Evolutionary conservation across 37 sponge, comb jelly and placozoan genomes (phyloP).

Genomic region (Lycopodina hypogea): DNA sequence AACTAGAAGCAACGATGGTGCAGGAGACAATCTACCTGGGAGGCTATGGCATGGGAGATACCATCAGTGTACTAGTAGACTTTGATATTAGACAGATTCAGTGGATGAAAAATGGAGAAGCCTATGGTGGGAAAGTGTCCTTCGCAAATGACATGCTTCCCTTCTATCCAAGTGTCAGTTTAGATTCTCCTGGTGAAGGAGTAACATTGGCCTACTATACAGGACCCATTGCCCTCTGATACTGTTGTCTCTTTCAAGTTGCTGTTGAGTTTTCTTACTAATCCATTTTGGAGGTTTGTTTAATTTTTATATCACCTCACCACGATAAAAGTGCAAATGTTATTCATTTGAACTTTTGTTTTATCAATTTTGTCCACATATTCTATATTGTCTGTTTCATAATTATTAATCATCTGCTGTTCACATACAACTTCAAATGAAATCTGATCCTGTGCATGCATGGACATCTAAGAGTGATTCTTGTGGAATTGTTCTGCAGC

Average conservation of each 20-base stretch:
- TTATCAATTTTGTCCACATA: too few relatives aligned
- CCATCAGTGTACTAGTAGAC: constrained; percentile 70
- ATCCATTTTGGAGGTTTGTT: not conserved
- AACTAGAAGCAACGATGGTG: constrained; percentile 60
- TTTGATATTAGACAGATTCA: constrained; percentile 62
- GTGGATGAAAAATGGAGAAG: constrained; percentile 84
- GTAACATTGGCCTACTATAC: constrained; percentile 74
- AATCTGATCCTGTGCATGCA: too few relatives aligned
- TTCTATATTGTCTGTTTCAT: too few relatives aligned
- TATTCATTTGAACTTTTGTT: too few relatives aligned
- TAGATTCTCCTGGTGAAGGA: constrained; percentile 85
- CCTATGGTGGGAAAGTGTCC: constrained; percentile 54
- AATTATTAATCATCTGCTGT: too few relatives aligned
- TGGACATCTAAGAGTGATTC: too few relatives aligned
- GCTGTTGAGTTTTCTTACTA: not conserved
- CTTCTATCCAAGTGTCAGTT: constrained; percentile 77
- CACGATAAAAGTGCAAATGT: too few relatives aligned
- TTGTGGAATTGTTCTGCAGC: too few relatives aligned
- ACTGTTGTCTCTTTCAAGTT: too few relatives aligned
- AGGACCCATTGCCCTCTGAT: constrained; percentile 46
- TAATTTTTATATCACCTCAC: too few relatives aligned
- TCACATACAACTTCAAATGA: too few relatives aligned
- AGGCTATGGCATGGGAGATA: constrained; percentile 79
- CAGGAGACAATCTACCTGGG: constrained; percentile 65
- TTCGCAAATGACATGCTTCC: constrained; percentile 16